These are phyloP conservation scores for Gymnothorax reevesii DNA, from an alignment of 2,797 vertebrate species.

Conservation along the genomic window DNA sequence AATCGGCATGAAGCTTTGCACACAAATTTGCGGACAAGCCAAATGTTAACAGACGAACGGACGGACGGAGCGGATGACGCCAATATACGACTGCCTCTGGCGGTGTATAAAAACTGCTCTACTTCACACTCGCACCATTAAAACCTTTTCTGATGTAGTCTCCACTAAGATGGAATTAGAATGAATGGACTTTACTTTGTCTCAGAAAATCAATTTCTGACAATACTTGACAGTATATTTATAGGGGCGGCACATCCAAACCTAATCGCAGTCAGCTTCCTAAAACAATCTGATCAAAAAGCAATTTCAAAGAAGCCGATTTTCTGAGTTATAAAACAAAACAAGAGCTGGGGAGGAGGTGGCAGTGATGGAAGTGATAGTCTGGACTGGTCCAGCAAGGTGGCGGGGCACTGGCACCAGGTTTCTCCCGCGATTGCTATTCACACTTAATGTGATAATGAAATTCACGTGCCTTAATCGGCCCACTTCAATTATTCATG, in stretches of 20 bases:
- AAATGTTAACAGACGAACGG: no score
- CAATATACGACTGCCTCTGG: no score
- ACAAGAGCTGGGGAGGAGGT: background rate
- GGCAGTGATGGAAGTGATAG: background rate
- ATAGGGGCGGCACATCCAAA: background rate
- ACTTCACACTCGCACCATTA: background rate
- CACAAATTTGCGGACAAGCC: no score
- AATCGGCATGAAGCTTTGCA: no score
- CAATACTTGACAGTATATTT: slow-evolving; percentile 3
- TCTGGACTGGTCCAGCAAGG: background rate
- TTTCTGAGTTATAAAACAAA: background rate
- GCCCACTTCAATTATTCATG: slow-evolving; percentile 32
- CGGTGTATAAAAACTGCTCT: background rate
- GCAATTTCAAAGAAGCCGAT: background rate
- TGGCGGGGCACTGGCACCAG: background rate
- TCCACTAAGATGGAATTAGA: background rate
- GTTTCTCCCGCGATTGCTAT: background rate
- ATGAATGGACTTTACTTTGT: background rate
- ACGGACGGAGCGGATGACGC: no score
- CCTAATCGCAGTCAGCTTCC: background rate
- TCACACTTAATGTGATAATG: slow-evolving; percentile 11
- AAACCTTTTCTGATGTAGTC: background rate
- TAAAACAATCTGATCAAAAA: background rate
- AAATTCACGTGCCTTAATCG: slow-evolving; percentile 23
- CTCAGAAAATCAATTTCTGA: background rate